phyloP scores from a whole-genome alignment of 2,888 invertebrate species.

The Clepsis dumicolana region DNA sequence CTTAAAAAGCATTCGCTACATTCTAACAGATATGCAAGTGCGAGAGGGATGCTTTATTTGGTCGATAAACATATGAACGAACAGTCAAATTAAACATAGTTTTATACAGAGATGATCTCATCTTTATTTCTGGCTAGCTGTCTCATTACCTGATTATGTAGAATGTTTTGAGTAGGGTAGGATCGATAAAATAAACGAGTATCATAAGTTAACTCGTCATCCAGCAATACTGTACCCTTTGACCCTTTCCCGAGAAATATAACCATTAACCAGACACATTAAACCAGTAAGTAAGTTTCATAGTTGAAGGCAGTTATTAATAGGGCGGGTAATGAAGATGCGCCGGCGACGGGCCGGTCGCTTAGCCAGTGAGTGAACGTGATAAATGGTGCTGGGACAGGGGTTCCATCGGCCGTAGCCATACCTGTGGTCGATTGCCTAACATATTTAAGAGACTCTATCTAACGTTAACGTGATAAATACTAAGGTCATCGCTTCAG shows the following conservation, averaged over 20 bases:
- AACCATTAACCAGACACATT: neutral
- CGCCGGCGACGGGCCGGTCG: conserved; percentile 1
- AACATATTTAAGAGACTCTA: neutral
- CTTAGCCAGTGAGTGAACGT: neutral
- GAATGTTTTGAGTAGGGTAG: neutral
- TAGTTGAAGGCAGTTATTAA: conserved; percentile 20
- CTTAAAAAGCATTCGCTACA: too few relatives aligned
- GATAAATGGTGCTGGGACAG: neutral
- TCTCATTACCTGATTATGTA: too few relatives aligned
- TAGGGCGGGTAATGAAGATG: conserved; percentile 32
- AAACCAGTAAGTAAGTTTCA: conserved; percentile 4
- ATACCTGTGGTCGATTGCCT: neutral
- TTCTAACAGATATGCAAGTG: too few relatives aligned
- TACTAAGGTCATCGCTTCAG: too few relatives aligned
- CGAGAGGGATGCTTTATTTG: too few relatives aligned
- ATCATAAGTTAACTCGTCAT: neutral
- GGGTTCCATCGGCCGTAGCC: neutral
- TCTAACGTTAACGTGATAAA: neutral
- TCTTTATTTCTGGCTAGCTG: too few relatives aligned
- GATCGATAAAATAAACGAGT: neutral
- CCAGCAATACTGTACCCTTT: neutral
- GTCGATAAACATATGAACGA: too few relatives aligned
- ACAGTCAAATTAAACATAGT: too few relatives aligned
- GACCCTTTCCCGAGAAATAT: conserved; percentile 16
- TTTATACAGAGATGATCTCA: too few relatives aligned